A percentile compares a stretch with the other conserved stretches of the same genome.
These are phyloP conservation scores for Dipodomys stephensi DNA, from an alignment of 2,113 vertebrate species.

Conservation along the genomic window DNA sequence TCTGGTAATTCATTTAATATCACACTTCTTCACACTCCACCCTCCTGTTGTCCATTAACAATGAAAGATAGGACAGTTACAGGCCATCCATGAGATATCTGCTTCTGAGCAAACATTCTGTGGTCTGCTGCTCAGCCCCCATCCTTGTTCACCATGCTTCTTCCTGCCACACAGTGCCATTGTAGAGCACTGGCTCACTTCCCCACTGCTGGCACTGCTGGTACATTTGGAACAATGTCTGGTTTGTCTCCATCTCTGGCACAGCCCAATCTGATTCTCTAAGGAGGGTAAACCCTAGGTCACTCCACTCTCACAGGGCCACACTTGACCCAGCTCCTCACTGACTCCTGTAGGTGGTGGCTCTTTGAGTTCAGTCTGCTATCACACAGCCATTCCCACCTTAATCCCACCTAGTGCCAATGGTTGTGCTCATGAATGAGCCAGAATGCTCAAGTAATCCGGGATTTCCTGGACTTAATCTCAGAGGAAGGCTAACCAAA, in stretches of 20 bases:
- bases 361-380: not conserved
- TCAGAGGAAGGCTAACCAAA: constrained; percentile 29
- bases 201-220: not conserved
- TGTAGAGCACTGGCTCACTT: constrained; percentile 1
- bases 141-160: not conserved
- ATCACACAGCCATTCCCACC: not conserved
- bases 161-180: not conserved
- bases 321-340: not conserved
- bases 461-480: constrained; percentile 20
- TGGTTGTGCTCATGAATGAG: not conserved
- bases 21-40: not conserved
- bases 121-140: not conserved
- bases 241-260: constrained; percentile 21
- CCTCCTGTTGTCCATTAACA: not conserved
- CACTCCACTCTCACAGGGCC: not conserved
- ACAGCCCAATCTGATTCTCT: not conserved
- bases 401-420: not conserved
- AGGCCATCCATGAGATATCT: not conserved
- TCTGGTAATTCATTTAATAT: not conserved
- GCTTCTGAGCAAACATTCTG: not conserved
- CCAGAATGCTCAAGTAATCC: not conserved
- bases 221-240: not conserved
- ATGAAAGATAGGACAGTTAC: not conserved
- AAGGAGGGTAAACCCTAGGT: not conserved
- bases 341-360: not conserved